Conservation (phyloP, 2,888 invertebrate genomes). For the Melanostoma mellinum region DNA sequence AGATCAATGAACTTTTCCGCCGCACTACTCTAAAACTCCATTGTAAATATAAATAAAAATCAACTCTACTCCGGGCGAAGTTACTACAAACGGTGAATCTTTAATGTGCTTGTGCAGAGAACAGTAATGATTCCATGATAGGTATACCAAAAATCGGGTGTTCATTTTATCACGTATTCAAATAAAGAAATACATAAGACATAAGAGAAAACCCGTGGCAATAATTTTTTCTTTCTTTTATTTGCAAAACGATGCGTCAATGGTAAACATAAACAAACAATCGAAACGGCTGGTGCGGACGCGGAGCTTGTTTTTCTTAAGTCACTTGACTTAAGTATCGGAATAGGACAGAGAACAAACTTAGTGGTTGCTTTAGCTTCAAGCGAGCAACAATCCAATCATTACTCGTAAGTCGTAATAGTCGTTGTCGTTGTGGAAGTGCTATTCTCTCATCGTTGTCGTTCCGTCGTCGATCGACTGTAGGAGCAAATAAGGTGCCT, state of each 20-base stretch:
- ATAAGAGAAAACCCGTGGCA: slow-evolving; percentile 9
- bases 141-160: slow-evolving; percentile 1
- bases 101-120: background rate
- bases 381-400: slow-evolving; percentile 58
- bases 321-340: slow-evolving; percentile 67
- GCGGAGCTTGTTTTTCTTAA: slow-evolving; percentile 55
- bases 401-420: background rate
- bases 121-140: background rate
- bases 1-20: slow-evolving; percentile 58
- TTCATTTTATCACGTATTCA: background rate
- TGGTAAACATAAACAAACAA: slow-evolving; percentile 71
- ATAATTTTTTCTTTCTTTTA: slow-evolving; percentile 12
- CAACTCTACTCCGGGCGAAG: no score
- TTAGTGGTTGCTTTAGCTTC: slow-evolving; percentile 68
- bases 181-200: slow-evolving; percentile 28
- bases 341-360: slow-evolving; percentile 59
- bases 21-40: background rate
- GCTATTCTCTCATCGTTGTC: slow-evolving; percentile 4
- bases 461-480: background rate
- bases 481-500: no score
- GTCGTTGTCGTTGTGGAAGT: slow-evolving; percentile 22
- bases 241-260: slow-evolving; percentile 55
- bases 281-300: slow-evolving; percentile 25
- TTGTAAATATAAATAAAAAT: slow-evolving; percentile 25
- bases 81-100: background rate